Evolutionary conservation across 2,797 vertebrate genomes (phyloP).

Genomic region (Vireo griseus): DNA sequence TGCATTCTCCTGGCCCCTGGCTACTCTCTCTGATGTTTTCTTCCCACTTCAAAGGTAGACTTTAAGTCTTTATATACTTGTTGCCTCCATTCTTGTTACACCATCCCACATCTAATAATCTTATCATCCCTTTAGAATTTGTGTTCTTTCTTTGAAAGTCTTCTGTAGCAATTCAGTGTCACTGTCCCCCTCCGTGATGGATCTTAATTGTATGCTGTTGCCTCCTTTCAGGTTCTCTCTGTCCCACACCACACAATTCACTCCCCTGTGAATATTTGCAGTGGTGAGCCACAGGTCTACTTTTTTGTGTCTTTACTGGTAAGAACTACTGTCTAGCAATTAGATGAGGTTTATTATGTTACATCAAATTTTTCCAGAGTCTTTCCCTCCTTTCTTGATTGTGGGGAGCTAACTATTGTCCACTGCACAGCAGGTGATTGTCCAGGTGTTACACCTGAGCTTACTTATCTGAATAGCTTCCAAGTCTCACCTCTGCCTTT

Average conservation of each 20-base stretch:
- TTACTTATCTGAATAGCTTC: not conserved
- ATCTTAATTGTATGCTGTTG: not conserved
- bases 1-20: not conserved
- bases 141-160: not conserved
- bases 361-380: not conserved
- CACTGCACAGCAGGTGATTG: not conserved
- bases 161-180: not conserved
- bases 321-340: not conserved
- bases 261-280: not conserved
- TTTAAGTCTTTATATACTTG: not conserved
- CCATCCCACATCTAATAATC: not conserved
- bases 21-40: not conserved
- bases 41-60: not conserved
- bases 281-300: not conserved
- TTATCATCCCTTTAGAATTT: not conserved
- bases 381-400: not conserved
- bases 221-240: not conserved
- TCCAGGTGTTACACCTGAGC: not conserved
- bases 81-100: not conserved
- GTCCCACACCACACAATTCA: not conserved
- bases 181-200: rapidly evolving
- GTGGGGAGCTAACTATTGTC: not conserved
- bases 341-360: rapidly evolving
- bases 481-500: not conserved
- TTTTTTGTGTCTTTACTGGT: not conserved